Evolutionary conservation across 2,888 invertebrate genomes (phyloP).

Genomic region (Zhengitettix transpicula): DNA sequence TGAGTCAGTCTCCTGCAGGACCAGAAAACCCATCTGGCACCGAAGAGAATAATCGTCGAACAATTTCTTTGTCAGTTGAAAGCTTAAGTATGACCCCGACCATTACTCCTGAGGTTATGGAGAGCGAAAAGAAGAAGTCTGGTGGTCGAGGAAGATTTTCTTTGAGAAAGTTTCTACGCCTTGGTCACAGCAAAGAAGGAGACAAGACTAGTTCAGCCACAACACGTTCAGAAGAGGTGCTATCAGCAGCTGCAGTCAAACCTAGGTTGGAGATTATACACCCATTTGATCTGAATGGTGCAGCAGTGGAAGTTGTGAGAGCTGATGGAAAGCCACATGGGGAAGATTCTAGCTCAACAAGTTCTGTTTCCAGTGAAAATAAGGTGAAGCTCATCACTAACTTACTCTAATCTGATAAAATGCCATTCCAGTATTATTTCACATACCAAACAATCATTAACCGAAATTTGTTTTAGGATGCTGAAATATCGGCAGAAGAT

Average conservation of each 20-base stretch:
- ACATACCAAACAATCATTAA: neutral
- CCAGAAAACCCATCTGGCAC: slow-evolving; percentile 21
- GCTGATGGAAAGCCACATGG: slow-evolving; percentile 1
- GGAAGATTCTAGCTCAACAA: slow-evolving; percentile 21
- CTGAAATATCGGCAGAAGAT: slow-evolving; percentile 1
- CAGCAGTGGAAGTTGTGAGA: slow-evolving; percentile 56
- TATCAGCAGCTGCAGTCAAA: neutral
- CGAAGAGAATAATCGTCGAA: slow-evolving; percentile 51
- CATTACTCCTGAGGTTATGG: too few relatives aligned
- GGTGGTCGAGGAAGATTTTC: slow-evolving; percentile 60
- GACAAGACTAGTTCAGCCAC: slow-evolving; percentile 23
- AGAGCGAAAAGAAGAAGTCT: slow-evolving; percentile 33
- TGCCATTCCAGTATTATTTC: neutral
- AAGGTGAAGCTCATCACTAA: neutral
- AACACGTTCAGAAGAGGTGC: slow-evolving; percentile 14
- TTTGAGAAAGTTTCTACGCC: slow-evolving; percentile 63
- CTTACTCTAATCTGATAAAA: too few relatives aligned
- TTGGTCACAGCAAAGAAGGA: slow-evolving; percentile 53
- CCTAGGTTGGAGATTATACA: slow-evolving; percentile 66
- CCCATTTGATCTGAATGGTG: slow-evolving; percentile 69
- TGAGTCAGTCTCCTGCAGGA: slow-evolving; percentile 4
- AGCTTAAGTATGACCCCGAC: slow-evolving; percentile 31
- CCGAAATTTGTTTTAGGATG: slow-evolving; percentile 2
- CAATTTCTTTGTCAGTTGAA: slow-evolving; percentile 58
- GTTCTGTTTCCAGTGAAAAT: slow-evolving; percentile 6